Evolutionary conservation across 2,113 vertebrate species (phyloP).

Genomic region (Caloenas nicobarica): DNA sequence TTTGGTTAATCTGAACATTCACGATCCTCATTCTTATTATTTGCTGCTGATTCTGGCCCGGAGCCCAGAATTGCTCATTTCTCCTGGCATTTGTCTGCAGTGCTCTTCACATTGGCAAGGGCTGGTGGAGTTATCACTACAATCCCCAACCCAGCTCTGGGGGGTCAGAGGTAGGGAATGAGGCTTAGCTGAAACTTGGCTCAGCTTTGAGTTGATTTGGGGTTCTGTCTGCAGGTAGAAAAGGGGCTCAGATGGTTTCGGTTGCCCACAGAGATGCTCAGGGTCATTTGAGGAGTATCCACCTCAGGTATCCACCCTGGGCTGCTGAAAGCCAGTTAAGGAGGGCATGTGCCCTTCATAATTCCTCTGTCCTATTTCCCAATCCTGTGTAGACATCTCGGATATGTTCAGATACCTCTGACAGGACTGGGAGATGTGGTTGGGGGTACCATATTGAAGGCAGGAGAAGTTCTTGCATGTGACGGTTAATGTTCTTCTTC

Average conservation of each 20-base stretch:
- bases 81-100: background rate
- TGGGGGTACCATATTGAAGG: background rate
- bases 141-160: background rate
- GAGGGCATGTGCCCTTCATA: background rate
- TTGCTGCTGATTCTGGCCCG: background rate
- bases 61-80: background rate
- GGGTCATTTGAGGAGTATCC: background rate
- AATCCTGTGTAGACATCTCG: background rate
- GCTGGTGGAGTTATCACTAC: background rate
- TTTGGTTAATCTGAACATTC: background rate
- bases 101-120: background rate
- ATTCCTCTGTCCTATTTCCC: background rate
- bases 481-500: background rate
- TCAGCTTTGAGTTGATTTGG: background rate
- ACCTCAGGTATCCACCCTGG: background rate
- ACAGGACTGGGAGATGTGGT: background rate
- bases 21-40: background rate
- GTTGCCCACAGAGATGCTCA: background rate
- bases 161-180: background rate
- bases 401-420: background rate
- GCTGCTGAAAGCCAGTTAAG: background rate
- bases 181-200: background rate
- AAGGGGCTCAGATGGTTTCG: background rate
- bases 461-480: background rate
- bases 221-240: background rate